Evolutionary conservation across 1,140 invertebrate genomes (phyloP), one percentile per base, ranked within the genome.

Genomic region (Anoplophora glabripennis): DNA sequence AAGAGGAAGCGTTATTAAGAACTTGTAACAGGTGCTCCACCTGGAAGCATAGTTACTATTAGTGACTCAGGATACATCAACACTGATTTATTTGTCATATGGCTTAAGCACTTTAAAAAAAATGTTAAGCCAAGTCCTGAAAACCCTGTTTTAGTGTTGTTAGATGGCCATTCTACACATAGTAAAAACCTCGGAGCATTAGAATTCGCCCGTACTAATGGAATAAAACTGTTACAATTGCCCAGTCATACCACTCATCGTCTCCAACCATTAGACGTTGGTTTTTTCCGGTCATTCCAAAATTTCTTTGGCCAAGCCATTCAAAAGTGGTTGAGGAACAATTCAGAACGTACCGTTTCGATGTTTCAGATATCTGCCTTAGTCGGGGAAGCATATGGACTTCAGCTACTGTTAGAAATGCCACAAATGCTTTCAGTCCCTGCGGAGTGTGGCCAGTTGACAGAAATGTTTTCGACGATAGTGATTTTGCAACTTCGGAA

Each of bases 211-310:
- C 53, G 57, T 38, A 11, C 60, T 17, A 60, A 63, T 40, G 57
- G 57, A 4, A 48, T 67, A 7, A 45, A 67, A 28, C 11, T 67
- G 14, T 38, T 69, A 10, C 60, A 56, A 28, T 49, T 69, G 17
- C 65, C 59, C 8, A 21, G 41, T 2, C 65, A 68, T 41, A 66
- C 53, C 18, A 68, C 57, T n/a, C 61, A 68, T 59, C 56, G 65
- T 0, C 57, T 68, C 7, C 74, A 78, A 57, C 74, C 74, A 15
- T 58, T 78, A 15, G 75, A 78, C 64, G 71, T 76, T 35, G 60
- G 53, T 40, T 62, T 77, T 51, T 76, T 77, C 65, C 72, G 64
- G 45, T 70, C 75, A 34, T 57, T 77, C 38, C 35, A 54, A 37
- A 42, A 18, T 35, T 73, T 62, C 48, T 75, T 65, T 55, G 57